Conservation (phyloP, 1,140 invertebrate species). For the Heliconius himera region DNA sequence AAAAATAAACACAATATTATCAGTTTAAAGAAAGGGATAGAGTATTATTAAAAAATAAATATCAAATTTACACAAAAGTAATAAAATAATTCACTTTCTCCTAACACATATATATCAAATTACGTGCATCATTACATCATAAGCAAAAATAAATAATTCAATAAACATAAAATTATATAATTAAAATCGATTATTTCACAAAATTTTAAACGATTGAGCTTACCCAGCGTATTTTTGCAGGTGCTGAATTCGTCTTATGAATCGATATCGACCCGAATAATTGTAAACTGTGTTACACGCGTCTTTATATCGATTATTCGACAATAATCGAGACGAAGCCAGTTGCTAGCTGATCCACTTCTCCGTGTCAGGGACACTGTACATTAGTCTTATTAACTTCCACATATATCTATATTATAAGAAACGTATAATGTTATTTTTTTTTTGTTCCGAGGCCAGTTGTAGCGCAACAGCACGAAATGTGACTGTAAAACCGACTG, state of each 20-base stretch:
- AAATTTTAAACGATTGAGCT: slow-evolving; percentile 11
- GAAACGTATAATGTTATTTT: neutral
- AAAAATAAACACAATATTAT: no score
- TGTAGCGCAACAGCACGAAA: no score
- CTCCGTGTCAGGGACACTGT: slow-evolving; percentile 3
- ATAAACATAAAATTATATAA: slow-evolving; percentile 26
- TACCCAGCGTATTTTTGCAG: slow-evolving; percentile 16
- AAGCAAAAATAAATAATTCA: neutral
- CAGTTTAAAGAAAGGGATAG: no score
- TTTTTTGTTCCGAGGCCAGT: no score
- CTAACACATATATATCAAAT: neutral
- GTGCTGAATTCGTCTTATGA: slow-evolving; percentile 18
- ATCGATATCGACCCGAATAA: slow-evolving; percentile 25
- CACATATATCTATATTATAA: neutral
- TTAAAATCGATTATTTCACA: neutral
- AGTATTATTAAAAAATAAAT: neutral
- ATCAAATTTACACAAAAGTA: neutral
- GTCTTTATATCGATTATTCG: slow-evolving; percentile 18
- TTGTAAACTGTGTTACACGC: slow-evolving; percentile 29
- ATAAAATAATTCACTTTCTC: neutral
- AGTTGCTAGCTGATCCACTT: slow-evolving; percentile 28
- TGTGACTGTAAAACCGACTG: no score
- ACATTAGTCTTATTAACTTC: neutral
- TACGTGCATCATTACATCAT: neutral
- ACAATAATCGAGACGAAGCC: slow-evolving; percentile 16